Evolutionary conservation across 2,888 invertebrate genomes (phyloP).

Genomic region (Apotomis betuletana): DNA sequence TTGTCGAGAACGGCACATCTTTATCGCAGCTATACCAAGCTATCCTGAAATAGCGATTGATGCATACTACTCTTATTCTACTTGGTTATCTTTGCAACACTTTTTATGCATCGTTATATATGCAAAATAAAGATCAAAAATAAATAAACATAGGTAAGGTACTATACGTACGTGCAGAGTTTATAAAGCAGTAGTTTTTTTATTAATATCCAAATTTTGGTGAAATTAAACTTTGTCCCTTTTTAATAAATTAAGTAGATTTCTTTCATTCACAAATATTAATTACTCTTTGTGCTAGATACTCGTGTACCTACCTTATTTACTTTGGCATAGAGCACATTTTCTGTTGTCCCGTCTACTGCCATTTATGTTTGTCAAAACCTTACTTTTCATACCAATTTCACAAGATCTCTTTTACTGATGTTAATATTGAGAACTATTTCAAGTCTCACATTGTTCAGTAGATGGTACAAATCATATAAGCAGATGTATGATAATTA

Average conservation of each 20-base stretch:
- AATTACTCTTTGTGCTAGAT: background rate
- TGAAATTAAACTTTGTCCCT: conserved; percentile 6
- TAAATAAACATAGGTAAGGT: no score
- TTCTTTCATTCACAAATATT: background rate
- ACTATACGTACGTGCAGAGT: no score
- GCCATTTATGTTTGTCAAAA: background rate
- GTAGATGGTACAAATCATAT: background rate
- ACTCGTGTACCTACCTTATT: background rate
- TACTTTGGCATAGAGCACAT: conserved; percentile 10
- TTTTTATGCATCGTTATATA: no score
- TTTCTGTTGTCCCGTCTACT: conserved; percentile 2
- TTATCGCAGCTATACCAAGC: no score
- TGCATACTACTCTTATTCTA: no score
- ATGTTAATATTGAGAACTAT: background rate
- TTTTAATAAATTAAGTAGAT: background rate
- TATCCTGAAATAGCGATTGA: no score
- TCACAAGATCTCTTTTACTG: background rate
- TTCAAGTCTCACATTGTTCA: background rate
- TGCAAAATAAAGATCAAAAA: no score
- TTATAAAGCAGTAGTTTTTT: no score
- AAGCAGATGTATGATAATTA: background rate
- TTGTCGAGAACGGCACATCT: no score
- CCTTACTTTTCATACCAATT: background rate
- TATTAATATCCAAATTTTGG: background rate
- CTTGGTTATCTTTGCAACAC: no score